Conservation (phyloP, 2,888 invertebrate species). For the Cheilosia soror region DNA sequence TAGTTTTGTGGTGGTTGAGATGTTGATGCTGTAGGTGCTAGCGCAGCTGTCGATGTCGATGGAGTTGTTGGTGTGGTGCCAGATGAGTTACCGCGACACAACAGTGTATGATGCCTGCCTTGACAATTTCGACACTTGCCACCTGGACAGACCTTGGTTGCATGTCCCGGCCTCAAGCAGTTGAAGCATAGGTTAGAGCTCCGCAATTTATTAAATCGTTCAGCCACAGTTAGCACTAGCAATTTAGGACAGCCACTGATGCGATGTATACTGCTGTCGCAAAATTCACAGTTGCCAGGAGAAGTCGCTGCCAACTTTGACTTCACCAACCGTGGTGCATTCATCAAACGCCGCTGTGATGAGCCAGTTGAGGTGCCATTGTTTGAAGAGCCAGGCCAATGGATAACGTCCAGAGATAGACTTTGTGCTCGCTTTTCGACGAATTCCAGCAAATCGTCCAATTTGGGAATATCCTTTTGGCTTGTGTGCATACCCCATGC, state of each 20-base stretch:
- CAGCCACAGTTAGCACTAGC: constrained; percentile 20
- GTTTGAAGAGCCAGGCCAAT: constrained; percentile 6
- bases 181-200: constrained; percentile 33
- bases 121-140: constrained; percentile 11
- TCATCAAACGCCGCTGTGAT: background rate
- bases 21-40: background rate
- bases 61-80: background rate
- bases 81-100: background rate
- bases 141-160: background rate
- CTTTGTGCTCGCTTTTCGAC: too few relatives aligned
- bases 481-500: background rate
- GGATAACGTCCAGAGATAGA: background rate
- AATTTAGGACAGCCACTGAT: constrained; percentile 23
- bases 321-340: constrained; percentile 17
- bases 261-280: constrained; percentile 19
- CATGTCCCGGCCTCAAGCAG: constrained; percentile 29
- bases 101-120: constrained; percentile 18
- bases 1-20: constrained; percentile 14
- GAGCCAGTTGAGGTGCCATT: background rate
- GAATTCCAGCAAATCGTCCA: background rate
- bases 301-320: constrained; percentile 19
- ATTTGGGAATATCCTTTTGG: too few relatives aligned
- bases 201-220: constrained; percentile 27
- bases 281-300: constrained; percentile 37
- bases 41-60: background rate